Conservation (phyloP, 2,888 invertebrate species). For the Sminthurides aquaticus region DNA sequence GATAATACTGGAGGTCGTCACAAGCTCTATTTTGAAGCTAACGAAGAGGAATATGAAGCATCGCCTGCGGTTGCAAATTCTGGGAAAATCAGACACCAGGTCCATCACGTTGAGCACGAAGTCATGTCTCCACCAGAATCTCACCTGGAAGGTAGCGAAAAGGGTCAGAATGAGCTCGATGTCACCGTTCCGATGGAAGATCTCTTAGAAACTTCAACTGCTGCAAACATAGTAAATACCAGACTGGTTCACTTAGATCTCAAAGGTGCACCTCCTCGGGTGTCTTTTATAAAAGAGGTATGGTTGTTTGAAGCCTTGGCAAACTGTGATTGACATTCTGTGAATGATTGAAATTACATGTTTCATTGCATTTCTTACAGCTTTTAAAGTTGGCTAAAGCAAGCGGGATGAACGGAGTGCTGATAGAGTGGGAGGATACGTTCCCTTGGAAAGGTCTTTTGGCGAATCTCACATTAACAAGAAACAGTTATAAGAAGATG, state of each 20-base stretch:
- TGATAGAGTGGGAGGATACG: constrained; percentile 84
- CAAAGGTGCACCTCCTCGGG: constrained; percentile 65
- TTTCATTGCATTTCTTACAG: constrained; percentile 26
- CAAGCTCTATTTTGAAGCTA: constrained; percentile 12
- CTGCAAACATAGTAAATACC: constrained; percentile 41
- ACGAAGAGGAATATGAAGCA: constrained; percentile 19
- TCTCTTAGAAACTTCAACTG: constrained; percentile 31
- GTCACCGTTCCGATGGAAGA: constrained; percentile 26
- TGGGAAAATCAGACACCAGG: constrained; percentile 22
- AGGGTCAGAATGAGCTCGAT: neutral
- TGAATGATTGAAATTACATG: too few relatives aligned
- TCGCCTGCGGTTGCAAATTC: constrained; percentile 7
- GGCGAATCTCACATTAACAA: constrained; percentile 50
- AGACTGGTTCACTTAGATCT: constrained; percentile 65
- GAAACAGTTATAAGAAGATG: constrained; percentile 58
- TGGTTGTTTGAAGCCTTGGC: constrained; percentile 4
- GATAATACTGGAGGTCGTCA: constrained; percentile 5
- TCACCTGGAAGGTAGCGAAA: neutral
- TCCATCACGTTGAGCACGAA: constrained; percentile 19
- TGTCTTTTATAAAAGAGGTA: constrained; percentile 53
- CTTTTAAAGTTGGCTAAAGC: constrained; percentile 55
- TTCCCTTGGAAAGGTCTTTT: constrained; percentile 68
- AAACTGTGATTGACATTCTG: too few relatives aligned
- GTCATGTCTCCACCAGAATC: neutral
- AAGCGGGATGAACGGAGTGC: constrained; percentile 71